Conservation (phyloP, 2,888 invertebrate species). For the Aphidius colemani region DNA sequence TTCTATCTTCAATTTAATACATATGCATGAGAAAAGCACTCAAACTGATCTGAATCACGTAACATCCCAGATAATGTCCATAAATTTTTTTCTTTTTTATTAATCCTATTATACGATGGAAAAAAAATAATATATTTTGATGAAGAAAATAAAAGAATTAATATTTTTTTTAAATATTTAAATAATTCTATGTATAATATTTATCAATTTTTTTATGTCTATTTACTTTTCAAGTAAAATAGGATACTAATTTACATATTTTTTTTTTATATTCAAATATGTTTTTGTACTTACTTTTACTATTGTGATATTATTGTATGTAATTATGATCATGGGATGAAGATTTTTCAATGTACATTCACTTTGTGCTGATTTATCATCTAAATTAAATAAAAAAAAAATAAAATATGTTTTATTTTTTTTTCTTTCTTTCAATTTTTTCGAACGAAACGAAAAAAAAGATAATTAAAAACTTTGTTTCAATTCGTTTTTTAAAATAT, state of each 20-base stretch:
- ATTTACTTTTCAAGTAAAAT: not conserved
- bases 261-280: not conserved
- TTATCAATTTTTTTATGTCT: too few relatives aligned
- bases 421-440: not conserved
- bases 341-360: slow-evolving; percentile 59
- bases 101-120: too few relatives aligned
- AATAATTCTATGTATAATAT: not conserved
- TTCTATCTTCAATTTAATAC: slow-evolving; percentile 12
- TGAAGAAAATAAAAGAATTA: too few relatives aligned
- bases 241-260: not conserved
- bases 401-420: slow-evolving; percentile 10
- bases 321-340: slow-evolving; percentile 59
- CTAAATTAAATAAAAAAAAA: slow-evolving; percentile 43
- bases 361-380: slow-evolving; percentile 47
- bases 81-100: not conserved
- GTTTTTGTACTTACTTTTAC: slow-evolving; percentile 47
- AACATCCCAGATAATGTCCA: too few relatives aligned
- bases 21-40: slow-evolving; percentile 16
- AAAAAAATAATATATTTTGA: too few relatives aligned
- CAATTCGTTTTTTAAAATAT: not conserved
- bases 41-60: too few relatives aligned
- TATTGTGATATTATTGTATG: slow-evolving; percentile 60
- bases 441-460: not conserved
- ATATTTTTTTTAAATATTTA: too few relatives aligned
- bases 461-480: not conserved